Percentiles rank a stretch among this genome's conserved stretches.
These are phyloP conservation scores for Romanogobio albipinnatus DNA, from an alignment of 2,113 vertebrate species.

Conservation along the genomic window DNA sequence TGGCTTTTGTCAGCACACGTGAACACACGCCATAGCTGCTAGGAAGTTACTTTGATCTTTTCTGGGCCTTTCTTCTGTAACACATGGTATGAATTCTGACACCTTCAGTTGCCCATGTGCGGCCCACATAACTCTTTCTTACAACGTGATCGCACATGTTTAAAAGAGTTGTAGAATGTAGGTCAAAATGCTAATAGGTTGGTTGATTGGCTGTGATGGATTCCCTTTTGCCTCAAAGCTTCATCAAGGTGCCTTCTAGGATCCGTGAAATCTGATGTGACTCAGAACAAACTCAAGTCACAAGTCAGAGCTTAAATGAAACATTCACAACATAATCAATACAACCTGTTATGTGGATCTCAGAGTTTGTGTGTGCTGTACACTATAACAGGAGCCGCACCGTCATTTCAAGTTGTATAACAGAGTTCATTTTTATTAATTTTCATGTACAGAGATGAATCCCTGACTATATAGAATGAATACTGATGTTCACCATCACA, in stretches of 20 bases:
- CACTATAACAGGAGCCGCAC: neutral
- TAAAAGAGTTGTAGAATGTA: slow-evolving; percentile 48
- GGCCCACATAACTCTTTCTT: slow-evolving; percentile 40
- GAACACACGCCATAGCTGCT: slow-evolving; percentile 2
- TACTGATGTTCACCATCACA: neutral
- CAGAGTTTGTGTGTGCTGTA: neutral
- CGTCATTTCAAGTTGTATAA: neutral
- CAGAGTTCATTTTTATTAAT: neutral
- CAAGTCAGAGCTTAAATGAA: neutral
- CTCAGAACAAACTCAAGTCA: slow-evolving; percentile 57
- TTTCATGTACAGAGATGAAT: neutral
- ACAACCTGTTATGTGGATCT: neutral
- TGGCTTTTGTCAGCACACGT: neutral
- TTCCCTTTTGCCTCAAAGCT: slow-evolving; percentile 45
- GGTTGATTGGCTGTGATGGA: slow-evolving; percentile 51
- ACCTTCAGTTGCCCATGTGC: slow-evolving; percentile 15
- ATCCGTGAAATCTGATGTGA: slow-evolving; percentile 41
- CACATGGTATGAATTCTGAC: slow-evolving; percentile 49
- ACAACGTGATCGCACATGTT: slow-evolving; percentile 2
- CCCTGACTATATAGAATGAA: neutral
- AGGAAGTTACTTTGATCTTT: slow-evolving; percentile 18
- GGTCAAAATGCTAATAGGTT: slow-evolving; percentile 26
- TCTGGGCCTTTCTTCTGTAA: slow-evolving; percentile 27
- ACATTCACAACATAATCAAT: slow-evolving; percentile 30
- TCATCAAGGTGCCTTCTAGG: slow-evolving; percentile 45